These are phyloP conservation scores for Cichladusa arquata DNA, from an alignment of 2,113 vertebrate genomes.

Conservation along the genomic window DNA sequence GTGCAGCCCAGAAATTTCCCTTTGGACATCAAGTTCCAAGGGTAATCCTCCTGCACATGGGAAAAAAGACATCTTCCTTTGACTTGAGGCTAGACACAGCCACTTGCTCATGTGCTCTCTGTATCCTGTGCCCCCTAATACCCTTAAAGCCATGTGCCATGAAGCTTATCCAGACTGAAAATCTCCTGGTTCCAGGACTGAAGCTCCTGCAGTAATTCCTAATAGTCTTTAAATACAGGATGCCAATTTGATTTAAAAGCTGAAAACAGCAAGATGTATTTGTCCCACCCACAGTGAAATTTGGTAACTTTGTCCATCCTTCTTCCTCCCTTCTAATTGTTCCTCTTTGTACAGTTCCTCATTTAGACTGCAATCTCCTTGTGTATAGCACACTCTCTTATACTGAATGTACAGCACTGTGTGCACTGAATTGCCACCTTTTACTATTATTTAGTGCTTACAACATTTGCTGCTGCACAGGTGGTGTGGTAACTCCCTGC, in stretches of 20 bases:
- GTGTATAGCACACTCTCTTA: background rate
- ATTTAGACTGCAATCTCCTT: background rate
- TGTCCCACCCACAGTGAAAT: background rate
- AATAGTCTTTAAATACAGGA: background rate
- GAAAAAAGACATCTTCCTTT: background rate
- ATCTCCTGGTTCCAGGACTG: background rate
- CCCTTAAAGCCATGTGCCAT: background rate
- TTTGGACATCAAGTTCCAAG: background rate
- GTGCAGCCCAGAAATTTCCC: background rate
- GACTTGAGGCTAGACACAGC: background rate
- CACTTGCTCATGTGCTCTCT: accelerated
- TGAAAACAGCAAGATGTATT: background rate
- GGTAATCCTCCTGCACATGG: background rate
- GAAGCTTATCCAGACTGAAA: background rate
- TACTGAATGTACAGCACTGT: background rate
- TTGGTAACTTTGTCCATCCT: background rate
- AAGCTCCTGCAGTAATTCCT: background rate
- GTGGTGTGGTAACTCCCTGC: background rate
- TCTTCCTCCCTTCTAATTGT: background rate
- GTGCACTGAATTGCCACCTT: background rate
- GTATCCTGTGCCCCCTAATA: background rate
- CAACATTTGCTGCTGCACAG: background rate
- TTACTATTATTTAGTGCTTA: background rate
- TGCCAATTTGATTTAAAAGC: background rate
- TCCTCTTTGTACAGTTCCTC: background rate